Conservation (phyloP, 2,888 invertebrate species). For the Acanthococcus lagerstroemiae region DNA sequence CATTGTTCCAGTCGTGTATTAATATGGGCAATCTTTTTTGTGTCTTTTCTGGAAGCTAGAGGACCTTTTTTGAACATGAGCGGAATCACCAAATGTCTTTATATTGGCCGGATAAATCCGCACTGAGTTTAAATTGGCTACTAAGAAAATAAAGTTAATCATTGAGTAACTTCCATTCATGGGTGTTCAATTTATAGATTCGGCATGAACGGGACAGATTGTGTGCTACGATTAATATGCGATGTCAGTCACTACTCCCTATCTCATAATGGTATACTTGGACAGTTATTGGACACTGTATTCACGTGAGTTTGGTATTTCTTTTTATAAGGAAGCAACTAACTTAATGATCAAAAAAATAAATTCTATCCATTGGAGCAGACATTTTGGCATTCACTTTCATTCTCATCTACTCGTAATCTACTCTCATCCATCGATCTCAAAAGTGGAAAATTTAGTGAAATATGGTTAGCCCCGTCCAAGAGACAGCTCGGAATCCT, state of each 20-base stretch:
- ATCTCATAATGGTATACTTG: constrained; percentile 32
- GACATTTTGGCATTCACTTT: too few species aligned
- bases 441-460: too few species aligned
- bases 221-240: constrained; percentile 34
- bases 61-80: too few species aligned
- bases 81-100: background rate
- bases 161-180: too few species aligned
- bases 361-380: too few species aligned
- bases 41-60: too few species aligned
- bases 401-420: too few species aligned
- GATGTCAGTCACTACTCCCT: constrained; percentile 33
- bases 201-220: constrained; percentile 23
- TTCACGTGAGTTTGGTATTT: constrained; percentile 32
- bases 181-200: constrained; percentile 1
- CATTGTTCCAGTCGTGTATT: too few species aligned
- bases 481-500: too few species aligned
- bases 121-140: background rate
- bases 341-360: background rate
- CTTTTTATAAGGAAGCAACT: background rate
- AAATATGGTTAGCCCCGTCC: too few species aligned
- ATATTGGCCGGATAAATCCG: background rate
- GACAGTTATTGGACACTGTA: constrained; percentile 33
- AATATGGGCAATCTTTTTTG: too few species aligned
- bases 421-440: too few species aligned
- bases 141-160: background rate